Percentiles rank a stretch among this genome's conserved stretches.
phyloP scores from a whole-genome alignment of 2,888 invertebrate species.

The Pegoplata infirma region DNA sequence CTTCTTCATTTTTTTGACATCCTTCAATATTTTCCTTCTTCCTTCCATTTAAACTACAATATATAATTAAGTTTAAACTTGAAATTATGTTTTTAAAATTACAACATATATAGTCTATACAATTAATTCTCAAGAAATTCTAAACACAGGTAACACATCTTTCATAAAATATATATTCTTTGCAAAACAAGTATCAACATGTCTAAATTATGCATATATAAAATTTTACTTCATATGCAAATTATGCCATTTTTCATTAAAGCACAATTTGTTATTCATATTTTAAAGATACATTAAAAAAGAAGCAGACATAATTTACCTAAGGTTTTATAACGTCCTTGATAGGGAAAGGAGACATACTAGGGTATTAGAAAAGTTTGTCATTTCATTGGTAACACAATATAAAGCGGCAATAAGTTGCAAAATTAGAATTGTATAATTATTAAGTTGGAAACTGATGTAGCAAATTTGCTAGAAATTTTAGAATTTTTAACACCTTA shows the following conservation, averaged over 20 bases:
- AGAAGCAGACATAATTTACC: conserved; percentile 21
- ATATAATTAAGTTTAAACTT: not conserved
- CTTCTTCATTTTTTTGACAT: no score
- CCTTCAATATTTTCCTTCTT: not conserved
- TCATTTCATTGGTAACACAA: no score
- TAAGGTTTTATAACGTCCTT: no score
- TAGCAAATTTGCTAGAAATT: no score
- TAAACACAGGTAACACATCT: not conserved
- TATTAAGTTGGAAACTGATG: no score
- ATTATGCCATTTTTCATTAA: conserved; percentile 29
- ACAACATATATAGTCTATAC: not conserved
- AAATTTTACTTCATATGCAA: conserved; percentile 39
- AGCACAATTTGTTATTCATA: conserved; percentile 44
- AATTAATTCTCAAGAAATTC: not conserved
- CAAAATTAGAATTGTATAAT: no score
- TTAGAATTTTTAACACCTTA: no score
- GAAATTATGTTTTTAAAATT: not conserved
- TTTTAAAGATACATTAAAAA: conserved; percentile 8
- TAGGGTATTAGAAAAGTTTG: no score
- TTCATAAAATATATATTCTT: not conserved
- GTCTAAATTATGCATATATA: conserved; percentile 29
- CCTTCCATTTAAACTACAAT: no score
- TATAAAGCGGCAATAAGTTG: no score
- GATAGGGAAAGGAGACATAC: no score
- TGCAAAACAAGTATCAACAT: conserved; percentile 34